These are phyloP conservation scores for Charadrius vociferus DNA, from an alignment of 2,113 vertebrate species.

Conservation along the genomic window DNA sequence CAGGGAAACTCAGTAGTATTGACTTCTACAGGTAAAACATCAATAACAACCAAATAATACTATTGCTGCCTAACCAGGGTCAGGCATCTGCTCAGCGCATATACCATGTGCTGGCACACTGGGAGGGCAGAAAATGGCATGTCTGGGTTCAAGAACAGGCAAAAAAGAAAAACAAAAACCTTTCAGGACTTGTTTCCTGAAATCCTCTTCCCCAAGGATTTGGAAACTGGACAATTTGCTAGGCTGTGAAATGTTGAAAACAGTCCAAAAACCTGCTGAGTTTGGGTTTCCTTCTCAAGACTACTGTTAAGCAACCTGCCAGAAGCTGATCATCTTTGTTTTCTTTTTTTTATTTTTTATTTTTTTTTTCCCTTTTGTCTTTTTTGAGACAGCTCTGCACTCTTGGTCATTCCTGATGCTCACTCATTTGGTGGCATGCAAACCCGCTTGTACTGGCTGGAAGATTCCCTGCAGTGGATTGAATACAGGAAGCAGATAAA, in stretches of 20 bases:
- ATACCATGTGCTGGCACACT: neutral
- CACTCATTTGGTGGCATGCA: neutral
- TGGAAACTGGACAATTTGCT: neutral
- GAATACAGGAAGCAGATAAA: neutral
- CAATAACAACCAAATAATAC: neutral
- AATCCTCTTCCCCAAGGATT: neutral
- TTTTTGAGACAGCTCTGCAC: neutral
- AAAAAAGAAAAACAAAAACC: neutral
- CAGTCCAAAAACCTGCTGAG: neutral
- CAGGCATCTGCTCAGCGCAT: neutral
- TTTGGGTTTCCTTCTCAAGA: neutral
- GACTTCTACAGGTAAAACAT: neutral
- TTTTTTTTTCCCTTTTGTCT: neutral
- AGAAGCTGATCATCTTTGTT: neutral
- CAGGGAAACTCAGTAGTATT: neutral
- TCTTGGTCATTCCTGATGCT: neutral
- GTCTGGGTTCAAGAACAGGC: neutral
- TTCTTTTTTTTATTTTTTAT: accelerated
- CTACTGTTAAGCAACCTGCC: neutral
- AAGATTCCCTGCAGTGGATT: neutral
- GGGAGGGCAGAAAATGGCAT: neutral
- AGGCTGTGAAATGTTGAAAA: neutral
- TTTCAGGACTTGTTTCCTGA: neutral
- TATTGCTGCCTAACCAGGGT: neutral
- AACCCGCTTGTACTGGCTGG: neutral